These are phyloP conservation scores for Galaxias olidus DNA, from an alignment of 2,797 vertebrate genomes.

Conservation along the genomic window DNA sequence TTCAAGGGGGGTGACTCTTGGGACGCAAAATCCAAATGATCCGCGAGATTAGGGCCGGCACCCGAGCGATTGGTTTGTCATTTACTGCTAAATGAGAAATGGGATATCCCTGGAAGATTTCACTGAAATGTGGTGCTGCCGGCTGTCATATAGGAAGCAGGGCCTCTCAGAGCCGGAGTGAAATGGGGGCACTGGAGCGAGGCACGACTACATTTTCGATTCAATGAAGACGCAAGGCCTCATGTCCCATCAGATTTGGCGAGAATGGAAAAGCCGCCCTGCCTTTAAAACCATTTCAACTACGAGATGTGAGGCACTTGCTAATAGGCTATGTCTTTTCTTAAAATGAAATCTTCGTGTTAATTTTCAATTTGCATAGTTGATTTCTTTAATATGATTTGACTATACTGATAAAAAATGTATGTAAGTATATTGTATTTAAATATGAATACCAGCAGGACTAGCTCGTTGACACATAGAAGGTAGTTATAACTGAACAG, in stretches of 20 bases:
- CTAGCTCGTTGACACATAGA: slow-evolving; percentile 29
- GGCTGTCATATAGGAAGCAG: slow-evolving; percentile 20
- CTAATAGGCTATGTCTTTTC: slow-evolving; percentile 35
- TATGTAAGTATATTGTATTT: slow-evolving; percentile 24
- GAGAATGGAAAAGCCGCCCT: slow-evolving; percentile 30
- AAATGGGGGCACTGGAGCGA: slow-evolving; percentile 43
- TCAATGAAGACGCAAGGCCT: slow-evolving; percentile 48
- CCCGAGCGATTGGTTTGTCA: slow-evolving; percentile 35
- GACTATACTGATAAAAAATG: not conserved
- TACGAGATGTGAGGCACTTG: slow-evolving; percentile 18
- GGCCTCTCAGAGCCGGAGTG: slow-evolving; percentile 31
- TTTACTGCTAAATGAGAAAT: slow-evolving; percentile 55
- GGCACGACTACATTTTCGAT: slow-evolving; percentile 46
- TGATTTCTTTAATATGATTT: slow-evolving; percentile 7
- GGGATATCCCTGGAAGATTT: slow-evolving; percentile 43
- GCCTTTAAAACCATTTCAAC: slow-evolving; percentile 35
- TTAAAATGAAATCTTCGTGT: slow-evolving; percentile 33
- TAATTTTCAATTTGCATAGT: slow-evolving; percentile 29
- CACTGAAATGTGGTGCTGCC: slow-evolving; percentile 25
- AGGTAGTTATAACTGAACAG: too few relatives aligned
- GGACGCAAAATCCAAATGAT: slow-evolving; percentile 41
- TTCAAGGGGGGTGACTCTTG: slow-evolving; percentile 12
- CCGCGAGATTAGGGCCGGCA: slow-evolving; percentile 17
- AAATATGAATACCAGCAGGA: slow-evolving; percentile 19
- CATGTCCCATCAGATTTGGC: slow-evolving; percentile 42